Evolutionary conservation across 1,140 invertebrate genomes (phyloP).

Genomic region (Pseudomyrmex sp.): DNA sequence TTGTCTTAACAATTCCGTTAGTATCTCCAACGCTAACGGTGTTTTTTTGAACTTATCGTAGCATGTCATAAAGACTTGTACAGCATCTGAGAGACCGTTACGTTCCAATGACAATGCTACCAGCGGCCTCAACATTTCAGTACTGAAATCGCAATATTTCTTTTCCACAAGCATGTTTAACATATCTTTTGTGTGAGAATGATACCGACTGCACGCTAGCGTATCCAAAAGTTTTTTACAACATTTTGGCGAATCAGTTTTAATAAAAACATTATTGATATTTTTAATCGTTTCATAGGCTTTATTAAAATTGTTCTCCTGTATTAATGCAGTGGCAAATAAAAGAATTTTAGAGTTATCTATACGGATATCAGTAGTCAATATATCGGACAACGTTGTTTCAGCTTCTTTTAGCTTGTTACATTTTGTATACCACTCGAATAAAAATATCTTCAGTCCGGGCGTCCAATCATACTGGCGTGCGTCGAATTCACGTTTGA

Average conservation of each 20-base stretch:
- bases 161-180: constrained; percentile 82
- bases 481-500: constrained; percentile 83
- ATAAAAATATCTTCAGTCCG: constrained; percentile 86
- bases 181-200: constrained; percentile 79
- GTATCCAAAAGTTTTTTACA: constrained; percentile 85
- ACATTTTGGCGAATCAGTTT: constrained; percentile 78
- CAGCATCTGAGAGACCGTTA: constrained; percentile 82
- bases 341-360: constrained; percentile 87
- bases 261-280: constrained; percentile 76
- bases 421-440: constrained; percentile 85
- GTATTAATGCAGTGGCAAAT: constrained; percentile 85
- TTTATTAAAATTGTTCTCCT: constrained; percentile 81
- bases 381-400: constrained; percentile 82
- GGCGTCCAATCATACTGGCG: constrained; percentile 83
- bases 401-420: constrained; percentile 84
- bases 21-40: constrained; percentile 86
- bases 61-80: constrained; percentile 82
- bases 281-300: constrained; percentile 84
- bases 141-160: constrained; percentile 84
- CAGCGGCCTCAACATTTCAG: constrained; percentile 84
- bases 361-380: constrained; percentile 81
- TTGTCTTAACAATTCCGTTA: constrained; percentile 81
- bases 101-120: constrained; percentile 84
- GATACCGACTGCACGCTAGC: constrained; percentile 76
- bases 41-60: constrained; percentile 83